These are phyloP conservation scores for Microcebus tavaratra DNA, from an alignment of 2,113 vertebrate species.

Conservation along the genomic window DNA sequence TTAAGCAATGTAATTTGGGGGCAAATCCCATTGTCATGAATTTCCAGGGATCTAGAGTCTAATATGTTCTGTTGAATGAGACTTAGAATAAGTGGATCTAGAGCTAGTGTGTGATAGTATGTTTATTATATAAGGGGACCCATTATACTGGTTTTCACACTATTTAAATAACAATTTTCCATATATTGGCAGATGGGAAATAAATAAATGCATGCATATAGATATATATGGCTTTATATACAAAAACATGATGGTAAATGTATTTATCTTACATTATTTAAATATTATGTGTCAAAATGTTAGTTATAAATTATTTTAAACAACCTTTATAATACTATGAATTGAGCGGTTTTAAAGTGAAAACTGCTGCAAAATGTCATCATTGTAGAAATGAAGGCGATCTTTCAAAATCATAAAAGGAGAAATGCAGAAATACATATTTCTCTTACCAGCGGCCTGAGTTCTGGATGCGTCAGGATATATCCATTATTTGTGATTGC, in stretches of 20 bases:
- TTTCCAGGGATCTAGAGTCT: background rate
- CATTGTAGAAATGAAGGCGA: background rate
- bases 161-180: background rate
- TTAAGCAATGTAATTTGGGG: background rate
- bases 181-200: background rate
- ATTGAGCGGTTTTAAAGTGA: background rate
- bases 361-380: background rate
- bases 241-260: background rate
- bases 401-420: background rate
- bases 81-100: background rate
- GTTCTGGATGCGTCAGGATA: slow-evolving; percentile 97
- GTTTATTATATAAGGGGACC: background rate
- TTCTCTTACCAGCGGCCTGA: slow-evolving; percentile 95
- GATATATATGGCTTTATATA: background rate
- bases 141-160: background rate
- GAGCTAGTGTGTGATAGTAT: background rate
- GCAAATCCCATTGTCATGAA: background rate
- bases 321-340: background rate
- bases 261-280: background rate
- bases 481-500: slow-evolving; percentile 99
- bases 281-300: background rate
- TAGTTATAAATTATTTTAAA: background rate
- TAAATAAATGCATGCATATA: background rate
- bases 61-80: background rate
- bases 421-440: slow-evolving; percentile 53